Evolutionary conservation across 30 jellyfish, hydroid and myxozoan genomes (phyloP).

Genomic region (Hydra vulgaris): DNA sequence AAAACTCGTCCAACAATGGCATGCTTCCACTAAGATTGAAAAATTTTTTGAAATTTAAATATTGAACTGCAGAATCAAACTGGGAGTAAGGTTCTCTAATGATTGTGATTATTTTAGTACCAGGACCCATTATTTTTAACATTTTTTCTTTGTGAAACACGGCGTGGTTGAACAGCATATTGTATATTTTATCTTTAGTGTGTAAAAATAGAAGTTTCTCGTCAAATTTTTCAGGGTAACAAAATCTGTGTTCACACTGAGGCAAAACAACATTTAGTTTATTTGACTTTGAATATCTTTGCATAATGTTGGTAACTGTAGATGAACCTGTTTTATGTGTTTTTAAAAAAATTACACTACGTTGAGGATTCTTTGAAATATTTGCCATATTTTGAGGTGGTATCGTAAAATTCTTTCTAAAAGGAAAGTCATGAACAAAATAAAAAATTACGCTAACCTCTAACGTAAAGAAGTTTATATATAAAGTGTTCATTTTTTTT

Average conservation of each 20-base stretch:
- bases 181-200: not conserved
- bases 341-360: slow-evolving; percentile 60
- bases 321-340: slow-evolving; percentile 97
- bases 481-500: too few species aligned
- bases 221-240: slow-evolving; percentile 86
- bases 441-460: too few species aligned
- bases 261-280: slow-evolving; percentile 74
- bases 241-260: slow-evolving; percentile 40
- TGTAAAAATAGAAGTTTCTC: slow-evolving; percentile 6
- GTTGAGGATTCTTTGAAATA: too few species aligned
- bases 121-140: slow-evolving; percentile 40
- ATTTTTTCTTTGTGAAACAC: slow-evolving; percentile 68
- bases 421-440: too few species aligned
- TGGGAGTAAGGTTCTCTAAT: slow-evolving; percentile 86
- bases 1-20: slow-evolving; percentile 9
- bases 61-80: slow-evolving; percentile 81
- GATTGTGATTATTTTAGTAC: slow-evolving; percentile 43
- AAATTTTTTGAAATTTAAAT: slow-evolving; percentile 69
- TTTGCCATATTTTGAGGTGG: too few species aligned
- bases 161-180: slow-evolving; percentile 84
- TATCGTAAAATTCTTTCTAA: too few species aligned
- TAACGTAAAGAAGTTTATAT: too few species aligned
- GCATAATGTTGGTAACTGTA: slow-evolving; percentile 78
- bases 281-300: slow-evolving; percentile 74
- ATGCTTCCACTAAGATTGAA: slow-evolving; percentile 38